phyloP scores from a whole-genome alignment of 35 echinoderm and acorn worm genomes.

The Stichopus chloronotus region DNA sequence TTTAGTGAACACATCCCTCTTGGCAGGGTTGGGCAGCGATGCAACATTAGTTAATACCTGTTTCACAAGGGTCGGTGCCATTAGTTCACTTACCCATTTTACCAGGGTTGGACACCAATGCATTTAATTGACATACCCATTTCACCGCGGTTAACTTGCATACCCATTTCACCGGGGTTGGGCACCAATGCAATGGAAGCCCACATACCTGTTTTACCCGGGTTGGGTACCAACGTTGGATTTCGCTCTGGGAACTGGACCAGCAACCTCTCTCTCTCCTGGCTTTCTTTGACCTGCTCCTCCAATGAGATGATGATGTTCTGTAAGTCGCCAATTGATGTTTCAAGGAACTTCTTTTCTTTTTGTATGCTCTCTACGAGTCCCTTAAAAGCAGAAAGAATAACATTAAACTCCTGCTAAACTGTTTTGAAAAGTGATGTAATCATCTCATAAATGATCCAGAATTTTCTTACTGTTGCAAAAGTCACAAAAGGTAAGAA shows the following conservation, averaged over 20 bases:
- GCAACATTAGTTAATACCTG: no score
- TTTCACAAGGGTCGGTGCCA: no score
- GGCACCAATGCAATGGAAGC: no score
- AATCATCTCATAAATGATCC: neutral
- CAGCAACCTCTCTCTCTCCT: slow-evolving; percentile 82
- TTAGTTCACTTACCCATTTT: no score
- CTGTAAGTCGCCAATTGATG: slow-evolving; percentile 83
- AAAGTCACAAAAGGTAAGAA: no score
- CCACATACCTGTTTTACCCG: slow-evolving; percentile 43
- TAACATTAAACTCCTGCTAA: neutral
- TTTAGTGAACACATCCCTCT: no score
- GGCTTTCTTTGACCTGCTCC: slow-evolving; percentile 71
- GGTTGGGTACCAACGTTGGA: slow-evolving; percentile 58
- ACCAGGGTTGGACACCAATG: no score
- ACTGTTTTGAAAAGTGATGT: neutral
- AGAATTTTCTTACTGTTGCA: neutral
- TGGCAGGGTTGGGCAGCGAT: no score
- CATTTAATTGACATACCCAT: no score
- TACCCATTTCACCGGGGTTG: no score
- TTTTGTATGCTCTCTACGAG: slow-evolving; percentile 59
- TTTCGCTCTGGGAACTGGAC: slow-evolving; percentile 87
- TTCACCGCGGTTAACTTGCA: no score
- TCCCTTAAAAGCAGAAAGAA: slow-evolving; percentile 59
- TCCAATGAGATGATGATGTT: slow-evolving; percentile 81
- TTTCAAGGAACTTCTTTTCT: slow-evolving; percentile 82